These are phyloP conservation scores for Eulimnadia texana DNA, from an alignment of 1,140 invertebrate genomes.

Conservation along the genomic window DNA sequence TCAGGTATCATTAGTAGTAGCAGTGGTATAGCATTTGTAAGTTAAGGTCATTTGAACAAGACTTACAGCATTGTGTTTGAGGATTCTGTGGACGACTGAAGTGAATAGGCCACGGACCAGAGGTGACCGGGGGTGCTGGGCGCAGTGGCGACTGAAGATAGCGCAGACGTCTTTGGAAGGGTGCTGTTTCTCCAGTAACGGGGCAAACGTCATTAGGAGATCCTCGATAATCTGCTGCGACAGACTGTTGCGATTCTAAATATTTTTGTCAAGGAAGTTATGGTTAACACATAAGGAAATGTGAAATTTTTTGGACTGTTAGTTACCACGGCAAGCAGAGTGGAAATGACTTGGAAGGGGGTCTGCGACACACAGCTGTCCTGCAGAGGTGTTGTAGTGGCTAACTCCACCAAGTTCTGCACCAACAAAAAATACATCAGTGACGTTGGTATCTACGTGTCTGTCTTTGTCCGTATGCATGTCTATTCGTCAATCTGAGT, in stretches of 20 bases:
- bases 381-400: constrained; percentile 59
- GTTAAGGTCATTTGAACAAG: constrained; percentile 3
- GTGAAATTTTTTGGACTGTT: too few relatives aligned
- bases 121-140: constrained; percentile 40
- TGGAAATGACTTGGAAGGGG: constrained; percentile 57
- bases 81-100: constrained; percentile 58
- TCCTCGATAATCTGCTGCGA: constrained; percentile 31
- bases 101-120: constrained; percentile 46
- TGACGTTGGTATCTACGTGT: not conserved
- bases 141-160: constrained; percentile 40
- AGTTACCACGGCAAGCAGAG: constrained; percentile 45
- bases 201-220: constrained; percentile 39
- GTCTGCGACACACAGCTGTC: constrained; percentile 58
- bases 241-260: not conserved
- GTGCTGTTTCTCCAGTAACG: constrained; percentile 42
- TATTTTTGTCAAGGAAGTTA: not conserved
- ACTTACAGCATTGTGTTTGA: constrained; percentile 65
- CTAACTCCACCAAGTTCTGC: constrained; percentile 61
- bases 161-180: constrained; percentile 45
- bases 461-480: not conserved
- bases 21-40: too few relatives aligned
- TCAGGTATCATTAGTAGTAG: not conserved
- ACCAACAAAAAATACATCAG: constrained; percentile 21
- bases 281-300: too few relatives aligned
- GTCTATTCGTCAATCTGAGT: too few relatives aligned